Percentiles rank a stretch among this genome's conserved stretches.
These are phyloP conservation scores for honey bee (Apis mellifera) DNA, from an alignment of 1,140 invertebrate genomes.

Conservation along the genomic window Amel_HAv3.1 CM009938.2:10750501-10751000, in stretches of 20 bases:
- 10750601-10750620: too few species aligned
- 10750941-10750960: not conserved
- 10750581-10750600: too few species aligned
- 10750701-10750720: not conserved
- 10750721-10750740: not conserved
- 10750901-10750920: slow-evolving; percentile 29
- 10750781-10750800: slow-evolving; percentile 15
- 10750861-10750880: not conserved
- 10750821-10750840: not conserved
- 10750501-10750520: too few species aligned
- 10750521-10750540: too few species aligned
- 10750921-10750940: slow-evolving; percentile 18
- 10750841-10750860: not conserved
- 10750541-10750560: too few species aligned
- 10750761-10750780: slow-evolving; percentile 27
- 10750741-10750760: not conserved
- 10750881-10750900: not conserved
- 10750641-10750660: too few species aligned
- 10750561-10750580: too few species aligned
- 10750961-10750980: slow-evolving; percentile 51
- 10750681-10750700: not conserved
- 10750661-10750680: not conserved
- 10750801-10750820: not conserved
- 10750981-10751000: slow-evolving; percentile 32
- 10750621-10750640: not conserved